A percentile compares a stretch with the other conserved stretches of the same genome.
These are phyloP conservation scores for Eupithecia insigniata DNA, from an alignment of 2,888 invertebrate genomes.

Conservation along the genomic window DNA sequence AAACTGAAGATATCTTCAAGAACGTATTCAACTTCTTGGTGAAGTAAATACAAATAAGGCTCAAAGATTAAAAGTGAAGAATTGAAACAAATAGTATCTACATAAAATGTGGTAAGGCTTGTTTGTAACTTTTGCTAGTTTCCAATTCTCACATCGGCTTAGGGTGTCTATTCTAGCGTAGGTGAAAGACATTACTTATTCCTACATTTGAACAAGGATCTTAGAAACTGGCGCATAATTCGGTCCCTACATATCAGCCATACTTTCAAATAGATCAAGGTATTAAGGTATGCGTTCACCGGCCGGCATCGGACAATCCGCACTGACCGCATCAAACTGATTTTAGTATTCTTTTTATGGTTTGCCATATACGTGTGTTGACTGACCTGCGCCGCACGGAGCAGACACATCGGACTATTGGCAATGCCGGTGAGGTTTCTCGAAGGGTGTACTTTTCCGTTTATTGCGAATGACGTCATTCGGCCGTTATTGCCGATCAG, in stretches of 20 bases:
- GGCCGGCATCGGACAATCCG: background rate
- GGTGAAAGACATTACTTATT: background rate
- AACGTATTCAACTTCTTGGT: background rate
- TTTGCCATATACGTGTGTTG: background rate
- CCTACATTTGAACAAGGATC: background rate
- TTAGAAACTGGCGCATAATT: background rate
- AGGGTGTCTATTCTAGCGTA: background rate
- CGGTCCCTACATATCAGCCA: background rate
- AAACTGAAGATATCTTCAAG: background rate
- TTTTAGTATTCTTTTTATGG: background rate
- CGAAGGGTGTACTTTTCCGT: too few species aligned
- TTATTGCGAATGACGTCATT: too few species aligned
- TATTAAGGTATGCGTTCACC: background rate
- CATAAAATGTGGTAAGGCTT: slow-evolving; percentile 10
- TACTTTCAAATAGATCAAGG: background rate
- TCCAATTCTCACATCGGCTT: background rate
- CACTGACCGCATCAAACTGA: background rate
- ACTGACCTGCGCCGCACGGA: too few species aligned
- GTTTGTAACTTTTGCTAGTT: background rate
- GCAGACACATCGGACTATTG: background rate
- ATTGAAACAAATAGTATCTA: background rate
- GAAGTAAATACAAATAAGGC: background rate
- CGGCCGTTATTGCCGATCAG: too few species aligned
- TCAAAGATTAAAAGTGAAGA: background rate
- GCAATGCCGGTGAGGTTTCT: too few species aligned